Evolutionary conservation across 2,888 invertebrate species (phyloP).

Genomic region (Hypomecis punctinalis): DNA sequence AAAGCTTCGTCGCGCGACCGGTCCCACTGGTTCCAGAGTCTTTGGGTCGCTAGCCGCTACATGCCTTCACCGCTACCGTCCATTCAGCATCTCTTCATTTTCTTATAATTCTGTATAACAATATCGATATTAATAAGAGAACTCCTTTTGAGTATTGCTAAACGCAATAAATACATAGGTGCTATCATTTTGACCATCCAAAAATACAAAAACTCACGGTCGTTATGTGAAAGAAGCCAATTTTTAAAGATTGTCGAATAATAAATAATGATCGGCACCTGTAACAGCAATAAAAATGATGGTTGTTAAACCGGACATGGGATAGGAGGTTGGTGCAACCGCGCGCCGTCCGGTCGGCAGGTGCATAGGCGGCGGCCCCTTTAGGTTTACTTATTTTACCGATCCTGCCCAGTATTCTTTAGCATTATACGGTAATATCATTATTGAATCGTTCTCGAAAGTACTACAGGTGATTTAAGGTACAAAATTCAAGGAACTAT

Average conservation of each 20-base stretch:
- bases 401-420: conserved; percentile 9
- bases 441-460: no score
- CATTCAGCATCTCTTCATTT: conserved; percentile 50
- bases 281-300: conserved; percentile 30
- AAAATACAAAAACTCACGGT: neutral
- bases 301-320: conserved; percentile 32
- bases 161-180: neutral
- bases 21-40: conserved; percentile 67
- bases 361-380: conserved; percentile 53
- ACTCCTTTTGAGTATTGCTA: neutral
- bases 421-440: neutral
- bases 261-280: conserved; percentile 7
- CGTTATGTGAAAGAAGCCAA: no score
- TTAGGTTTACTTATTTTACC: conserved; percentile 21
- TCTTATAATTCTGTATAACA: neutral
- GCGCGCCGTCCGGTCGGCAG: conserved; percentile 51
- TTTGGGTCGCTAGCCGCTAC: conserved; percentile 40
- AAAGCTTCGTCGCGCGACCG: conserved; percentile 66
- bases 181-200: neutral
- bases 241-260: neutral
- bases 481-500: conserved; percentile 19
- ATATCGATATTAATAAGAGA: neutral
- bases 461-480: neutral
- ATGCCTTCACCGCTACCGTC: conserved; percentile 51
- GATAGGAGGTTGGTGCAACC: conserved; percentile 43